phyloP scores from a whole-genome alignment of 2,888 invertebrate genomes.

The Netelia fuscicornis region DNA sequence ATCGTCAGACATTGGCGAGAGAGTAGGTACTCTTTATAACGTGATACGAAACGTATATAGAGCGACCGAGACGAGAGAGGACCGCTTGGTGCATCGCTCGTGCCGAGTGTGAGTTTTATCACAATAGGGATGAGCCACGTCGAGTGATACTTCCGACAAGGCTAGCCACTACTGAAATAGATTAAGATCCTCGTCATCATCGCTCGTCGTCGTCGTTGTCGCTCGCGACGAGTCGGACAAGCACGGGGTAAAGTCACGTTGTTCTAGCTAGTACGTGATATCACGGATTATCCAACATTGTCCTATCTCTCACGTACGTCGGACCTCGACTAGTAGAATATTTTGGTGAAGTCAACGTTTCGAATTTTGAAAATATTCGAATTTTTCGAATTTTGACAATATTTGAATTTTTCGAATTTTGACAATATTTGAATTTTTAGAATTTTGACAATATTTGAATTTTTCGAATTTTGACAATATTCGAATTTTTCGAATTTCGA shows the following conservation, averaged over 20 bases:
- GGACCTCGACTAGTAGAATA: conserved; percentile 11
- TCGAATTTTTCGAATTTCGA: too few species aligned
- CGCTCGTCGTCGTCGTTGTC: conserved; percentile 53
- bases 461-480: too few species aligned
- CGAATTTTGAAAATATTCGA: not conserved
- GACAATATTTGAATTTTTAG: too few species aligned
- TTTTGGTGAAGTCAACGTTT: not conserved
- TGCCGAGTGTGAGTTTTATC: conserved; percentile 72
- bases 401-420: too few species aligned
- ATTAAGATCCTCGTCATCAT: conserved; percentile 73
- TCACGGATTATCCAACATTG: conserved; percentile 58
- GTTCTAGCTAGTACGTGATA: conserved; percentile 58
- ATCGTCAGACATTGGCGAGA: not conserved
- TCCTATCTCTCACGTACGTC: conserved; percentile 43
- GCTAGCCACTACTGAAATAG: conserved; percentile 78
- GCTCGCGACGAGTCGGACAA: conserved; percentile 50
- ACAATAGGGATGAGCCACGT: conserved; percentile 73
- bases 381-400: too few species aligned
- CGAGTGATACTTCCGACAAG: conserved; percentile 79
- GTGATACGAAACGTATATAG: not conserved
- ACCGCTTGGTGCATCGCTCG: conserved; percentile 50
- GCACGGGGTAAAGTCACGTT: conserved; percentile 62
- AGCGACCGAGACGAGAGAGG: conserved; percentile 15
- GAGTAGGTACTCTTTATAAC: too few species aligned
- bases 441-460: too few species aligned